Conservation (phyloP, 1,140 invertebrate species). For the Macrotrachela quadricornifera region DNA sequence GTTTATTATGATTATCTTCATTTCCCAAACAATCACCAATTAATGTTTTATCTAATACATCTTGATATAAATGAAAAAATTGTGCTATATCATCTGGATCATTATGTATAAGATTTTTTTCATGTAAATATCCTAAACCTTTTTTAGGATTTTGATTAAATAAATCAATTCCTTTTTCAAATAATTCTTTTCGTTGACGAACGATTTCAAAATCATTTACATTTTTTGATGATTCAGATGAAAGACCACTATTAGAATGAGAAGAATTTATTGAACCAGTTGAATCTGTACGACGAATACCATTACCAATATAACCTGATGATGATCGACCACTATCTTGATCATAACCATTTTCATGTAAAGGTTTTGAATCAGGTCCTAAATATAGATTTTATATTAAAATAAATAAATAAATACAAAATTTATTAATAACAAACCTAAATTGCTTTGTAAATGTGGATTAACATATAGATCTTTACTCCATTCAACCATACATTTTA, state of each 20-base stretch:
- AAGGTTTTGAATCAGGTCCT: no score
- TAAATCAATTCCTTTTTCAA: constrained; percentile 50
- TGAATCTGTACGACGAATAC: no score
- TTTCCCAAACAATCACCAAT: constrained; percentile 91
- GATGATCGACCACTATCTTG: no score
- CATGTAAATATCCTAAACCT: constrained; percentile 75
- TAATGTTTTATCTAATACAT: constrained; percentile 78
- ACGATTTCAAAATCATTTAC: constrained; percentile 62
- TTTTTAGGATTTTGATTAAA: constrained; percentile 75
- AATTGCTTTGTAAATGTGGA: no score
- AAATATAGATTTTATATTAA: no score
- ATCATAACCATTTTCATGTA: no score
- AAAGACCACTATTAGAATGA: no score
- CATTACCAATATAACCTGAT: no score
- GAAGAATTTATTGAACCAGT: no score
- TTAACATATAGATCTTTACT: constrained; percentile 78
- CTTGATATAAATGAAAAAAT: constrained; percentile 57
- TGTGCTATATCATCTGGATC: constrained; percentile 65
- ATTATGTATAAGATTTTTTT: constrained; percentile 62
- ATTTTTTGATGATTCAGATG: no score
- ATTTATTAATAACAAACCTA: no score
- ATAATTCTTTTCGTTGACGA: constrained; percentile 93
- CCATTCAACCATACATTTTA: constrained; percentile 99
- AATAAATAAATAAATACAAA: no score
- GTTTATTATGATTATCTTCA: constrained; percentile 33